A percentile compares a stretch with the other conserved stretches of the same genome.
phyloP scores from a whole-genome alignment of 2,797 vertebrate species.

The Coreius guichenoti region DNA sequence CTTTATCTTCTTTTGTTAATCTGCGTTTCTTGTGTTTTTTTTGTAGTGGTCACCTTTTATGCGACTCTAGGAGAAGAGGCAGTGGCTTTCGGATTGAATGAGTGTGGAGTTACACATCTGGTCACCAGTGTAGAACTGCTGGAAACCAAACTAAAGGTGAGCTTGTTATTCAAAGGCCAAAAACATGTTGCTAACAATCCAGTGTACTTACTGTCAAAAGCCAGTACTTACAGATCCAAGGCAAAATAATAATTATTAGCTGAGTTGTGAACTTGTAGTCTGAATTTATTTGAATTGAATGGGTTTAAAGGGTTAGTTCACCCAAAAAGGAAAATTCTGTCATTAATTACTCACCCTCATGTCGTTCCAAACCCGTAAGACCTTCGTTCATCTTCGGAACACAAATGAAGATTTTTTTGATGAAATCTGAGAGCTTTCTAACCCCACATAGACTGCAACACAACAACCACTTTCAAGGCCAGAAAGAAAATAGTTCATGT shows the following conservation, averaged over 20 bases:
- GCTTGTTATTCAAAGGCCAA: not conserved
- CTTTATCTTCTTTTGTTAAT: conserved; percentile 5
- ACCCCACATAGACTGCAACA: too few relatives aligned
- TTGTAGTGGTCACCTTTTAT: conserved; percentile 94
- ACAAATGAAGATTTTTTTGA: too few relatives aligned
- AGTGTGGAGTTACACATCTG: conserved; percentile 90
- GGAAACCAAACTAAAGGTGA: conserved; percentile 93
- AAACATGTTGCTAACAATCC: not conserved
- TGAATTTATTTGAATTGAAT: not conserved
- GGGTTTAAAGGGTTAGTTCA: not conserved
- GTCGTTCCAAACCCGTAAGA: too few relatives aligned
- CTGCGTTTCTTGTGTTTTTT: conserved; percentile 29
- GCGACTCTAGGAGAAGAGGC: conserved; percentile 96
- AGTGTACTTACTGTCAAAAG: not conserved
- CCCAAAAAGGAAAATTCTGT: too few relatives aligned
- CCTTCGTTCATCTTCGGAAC: too few relatives aligned
- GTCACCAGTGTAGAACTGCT: conserved; percentile 92
- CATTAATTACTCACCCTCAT: too few relatives aligned
- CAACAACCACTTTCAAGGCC: too few relatives aligned
- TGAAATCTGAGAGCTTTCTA: too few relatives aligned
- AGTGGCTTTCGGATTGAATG: conserved; percentile 90
- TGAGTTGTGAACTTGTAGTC: not conserved
- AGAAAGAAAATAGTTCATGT: too few relatives aligned
- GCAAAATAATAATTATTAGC: not conserved
- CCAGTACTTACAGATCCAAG: too few relatives aligned